phyloP scores from a whole-genome alignment of 2,888 invertebrate genomes.

The Oscheius sp. region DNA sequence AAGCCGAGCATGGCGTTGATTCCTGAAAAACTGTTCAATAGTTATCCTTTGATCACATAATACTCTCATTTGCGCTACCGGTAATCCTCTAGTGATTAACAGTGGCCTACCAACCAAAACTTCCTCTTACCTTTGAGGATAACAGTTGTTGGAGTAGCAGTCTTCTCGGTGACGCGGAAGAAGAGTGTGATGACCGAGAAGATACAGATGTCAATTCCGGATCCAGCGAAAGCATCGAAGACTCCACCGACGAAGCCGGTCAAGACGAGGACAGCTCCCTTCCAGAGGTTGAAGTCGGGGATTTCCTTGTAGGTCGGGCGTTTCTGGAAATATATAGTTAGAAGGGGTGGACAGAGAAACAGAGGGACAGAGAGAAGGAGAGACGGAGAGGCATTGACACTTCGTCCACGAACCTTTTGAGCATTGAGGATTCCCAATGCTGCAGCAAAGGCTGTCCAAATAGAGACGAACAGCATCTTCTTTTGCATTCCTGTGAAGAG shows the following conservation, averaged over 20 bases:
- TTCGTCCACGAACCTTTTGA: slow-evolving; percentile 38
- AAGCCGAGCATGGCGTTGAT: slow-evolving; percentile 64
- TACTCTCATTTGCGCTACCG: no score
- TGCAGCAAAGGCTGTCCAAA: slow-evolving; percentile 73
- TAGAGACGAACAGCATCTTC: slow-evolving; percentile 74
- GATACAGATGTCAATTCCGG: slow-evolving; percentile 73
- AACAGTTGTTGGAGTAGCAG: slow-evolving; percentile 73
- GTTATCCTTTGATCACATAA: no score
- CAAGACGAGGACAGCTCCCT: slow-evolving; percentile 63
- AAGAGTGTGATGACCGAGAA: slow-evolving; percentile 70
- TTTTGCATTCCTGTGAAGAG: slow-evolving; percentile 68
- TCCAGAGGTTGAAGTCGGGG: slow-evolving; percentile 67
- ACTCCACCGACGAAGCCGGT: slow-evolving; percentile 72
- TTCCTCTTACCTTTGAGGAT: slow-evolving; percentile 67
- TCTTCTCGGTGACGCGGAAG: slow-evolving; percentile 71
- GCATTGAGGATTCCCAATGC: slow-evolving; percentile 72
- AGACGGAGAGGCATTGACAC: neutral
- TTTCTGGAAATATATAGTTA: slow-evolving; percentile 38
- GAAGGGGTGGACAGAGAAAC: no score
- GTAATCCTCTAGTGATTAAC: no score
- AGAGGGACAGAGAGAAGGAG: no score
- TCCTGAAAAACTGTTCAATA: slow-evolving; percentile 44
- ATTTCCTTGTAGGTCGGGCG: slow-evolving; percentile 63
- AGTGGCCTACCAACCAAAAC: neutral
- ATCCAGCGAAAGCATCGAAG: slow-evolving; percentile 72